Percentiles rank a stretch among this genome's conserved stretches.
Conservation (phyloP, 1,140 invertebrate species). For the Philotrypesis tridentata region DNA sequence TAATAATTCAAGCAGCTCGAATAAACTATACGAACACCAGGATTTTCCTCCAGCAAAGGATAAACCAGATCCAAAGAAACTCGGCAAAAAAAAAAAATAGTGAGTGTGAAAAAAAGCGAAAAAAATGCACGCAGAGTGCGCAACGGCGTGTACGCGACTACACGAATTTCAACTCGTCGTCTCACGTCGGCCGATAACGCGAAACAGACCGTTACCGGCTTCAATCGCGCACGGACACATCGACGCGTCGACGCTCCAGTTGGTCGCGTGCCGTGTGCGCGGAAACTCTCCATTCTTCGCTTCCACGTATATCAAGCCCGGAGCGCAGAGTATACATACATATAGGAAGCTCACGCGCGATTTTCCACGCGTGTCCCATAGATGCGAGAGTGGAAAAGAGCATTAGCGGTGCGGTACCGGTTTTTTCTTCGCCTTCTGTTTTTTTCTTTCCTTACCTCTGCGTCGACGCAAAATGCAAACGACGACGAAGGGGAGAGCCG, state of each 20-base stretch:
- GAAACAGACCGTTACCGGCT: slow-evolving; percentile 26
- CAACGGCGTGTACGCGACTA: not conserved
- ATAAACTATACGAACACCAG: too few relatives aligned
- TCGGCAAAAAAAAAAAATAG: not conserved
- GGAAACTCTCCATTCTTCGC: not conserved
- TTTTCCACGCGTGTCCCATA: not conserved
- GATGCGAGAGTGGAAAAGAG: not conserved
- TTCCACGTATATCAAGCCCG: not conserved
- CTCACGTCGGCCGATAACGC: not conserved
- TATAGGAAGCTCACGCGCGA: not conserved
- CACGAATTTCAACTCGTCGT: not conserved
- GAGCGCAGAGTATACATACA: not conserved
- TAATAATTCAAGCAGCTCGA: too few relatives aligned
- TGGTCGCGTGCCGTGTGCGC: not conserved
- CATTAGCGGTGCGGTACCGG: too few relatives aligned
- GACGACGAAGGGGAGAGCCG: not conserved
- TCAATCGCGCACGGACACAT: not conserved
- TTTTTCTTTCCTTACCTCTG: too few relatives aligned
- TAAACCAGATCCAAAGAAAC: too few relatives aligned
- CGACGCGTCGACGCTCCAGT: not conserved
- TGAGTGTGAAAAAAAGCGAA: too few relatives aligned
- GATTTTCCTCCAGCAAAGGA: not conserved
- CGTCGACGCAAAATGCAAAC: not conserved
- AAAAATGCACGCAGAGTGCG: too few relatives aligned
- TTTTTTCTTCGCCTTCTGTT: too few relatives aligned